Evolutionary conservation across 53 echinoderm and acorn worm species (phyloP).

Genomic region (Patiria pectinifera): DNA sequence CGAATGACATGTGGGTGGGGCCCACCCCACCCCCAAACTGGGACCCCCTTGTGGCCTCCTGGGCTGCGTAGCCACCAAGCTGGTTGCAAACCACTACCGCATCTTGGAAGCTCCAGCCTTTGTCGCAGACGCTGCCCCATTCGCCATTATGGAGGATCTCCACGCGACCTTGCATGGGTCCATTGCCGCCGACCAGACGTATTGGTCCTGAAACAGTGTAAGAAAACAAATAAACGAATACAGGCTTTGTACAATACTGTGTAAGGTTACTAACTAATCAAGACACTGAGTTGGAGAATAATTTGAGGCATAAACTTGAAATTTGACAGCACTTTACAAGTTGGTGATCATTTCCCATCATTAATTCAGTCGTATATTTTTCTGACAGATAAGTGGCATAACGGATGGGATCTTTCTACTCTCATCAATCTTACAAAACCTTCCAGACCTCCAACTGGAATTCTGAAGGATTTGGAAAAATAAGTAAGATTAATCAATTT

Average conservation of each 20-base stretch:
- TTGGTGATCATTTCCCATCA: too few species aligned
- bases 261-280: too few species aligned
- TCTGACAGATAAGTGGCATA: too few species aligned
- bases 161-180: constrained; percentile 78
- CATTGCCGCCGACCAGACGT: constrained; percentile 69
- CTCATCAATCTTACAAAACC: too few species aligned
- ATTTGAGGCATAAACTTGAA: too few species aligned
- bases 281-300: too few species aligned
- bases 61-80: constrained; percentile 57
- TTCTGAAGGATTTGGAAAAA: not conserved
- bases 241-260: too few species aligned
- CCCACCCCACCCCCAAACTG: constrained; percentile 57
- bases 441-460: too few species aligned
- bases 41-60: constrained; percentile 47
- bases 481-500: not conserved
- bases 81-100: constrained; percentile 87
- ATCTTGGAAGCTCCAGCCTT: constrained; percentile 76
- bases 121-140: constrained; percentile 79
- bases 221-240: not conserved
- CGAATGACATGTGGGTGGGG: constrained; percentile 27
- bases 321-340: too few species aligned
- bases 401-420: too few species aligned
- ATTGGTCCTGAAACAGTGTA: constrained; percentile 63
- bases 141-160: constrained; percentile 74
- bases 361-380: too few species aligned